phyloP scores from a whole-genome alignment of 2,888 invertebrate species.

The Pachydiplax longipennis region DNA sequence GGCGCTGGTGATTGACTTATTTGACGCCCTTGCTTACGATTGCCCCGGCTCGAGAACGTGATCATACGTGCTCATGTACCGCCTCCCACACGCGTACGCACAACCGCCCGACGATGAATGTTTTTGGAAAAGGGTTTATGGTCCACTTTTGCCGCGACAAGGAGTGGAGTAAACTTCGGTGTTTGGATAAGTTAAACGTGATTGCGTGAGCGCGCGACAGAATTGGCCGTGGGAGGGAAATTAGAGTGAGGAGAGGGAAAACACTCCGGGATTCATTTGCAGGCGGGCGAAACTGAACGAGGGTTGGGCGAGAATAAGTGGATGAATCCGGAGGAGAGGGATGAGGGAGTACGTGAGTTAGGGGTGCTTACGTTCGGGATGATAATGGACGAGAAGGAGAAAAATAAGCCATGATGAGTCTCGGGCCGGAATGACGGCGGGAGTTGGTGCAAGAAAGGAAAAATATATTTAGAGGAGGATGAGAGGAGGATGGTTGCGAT shows the following conservation, averaged over 20 bases:
- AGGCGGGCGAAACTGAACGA: background rate
- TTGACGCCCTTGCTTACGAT: too few species aligned
- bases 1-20: too few species aligned
- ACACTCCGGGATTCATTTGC: slow-evolving; percentile 10
- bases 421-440: background rate
- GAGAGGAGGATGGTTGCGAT: background rate
- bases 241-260: background rate
- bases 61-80: too few species aligned
- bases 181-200: background rate
- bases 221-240: background rate
- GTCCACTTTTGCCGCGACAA: background rate
- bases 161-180: background rate
- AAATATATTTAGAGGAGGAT: background rate
- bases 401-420: slow-evolving; percentile 43
- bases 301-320: slow-evolving; percentile 7
- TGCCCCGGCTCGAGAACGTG: too few species aligned
- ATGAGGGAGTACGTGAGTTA: background rate
- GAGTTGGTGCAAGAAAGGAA: slow-evolving; percentile 24
- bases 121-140: background rate
- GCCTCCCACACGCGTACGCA: too few species aligned
- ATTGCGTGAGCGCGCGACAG: background rate
- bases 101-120: too few species aligned
- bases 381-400: slow-evolving; percentile 27
- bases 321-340: background rate
- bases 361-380: slow-evolving; percentile 28